Conservation (phyloP, 2,888 invertebrate genomes). For the Maniola hyperantus region DNA sequence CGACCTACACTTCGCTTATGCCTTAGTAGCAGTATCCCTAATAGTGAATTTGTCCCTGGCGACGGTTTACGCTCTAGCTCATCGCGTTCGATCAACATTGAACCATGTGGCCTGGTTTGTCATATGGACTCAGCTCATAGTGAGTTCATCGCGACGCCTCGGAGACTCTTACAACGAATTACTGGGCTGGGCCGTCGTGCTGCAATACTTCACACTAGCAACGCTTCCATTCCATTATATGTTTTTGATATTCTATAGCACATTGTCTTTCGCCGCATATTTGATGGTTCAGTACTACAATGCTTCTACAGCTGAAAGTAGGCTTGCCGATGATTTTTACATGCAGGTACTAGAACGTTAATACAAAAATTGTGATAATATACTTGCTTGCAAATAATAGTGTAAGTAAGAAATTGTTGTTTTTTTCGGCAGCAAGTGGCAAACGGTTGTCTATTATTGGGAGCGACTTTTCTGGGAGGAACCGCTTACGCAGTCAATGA, state of each 20-base stretch:
- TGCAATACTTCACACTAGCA: slow-evolving; percentile 89
- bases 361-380: neutral
- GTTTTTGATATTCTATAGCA: slow-evolving; percentile 60
- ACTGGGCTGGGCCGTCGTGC: slow-evolving; percentile 88
- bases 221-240: slow-evolving; percentile 85
- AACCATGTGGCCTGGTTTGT: slow-evolving; percentile 86
- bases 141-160: slow-evolving; percentile 72
- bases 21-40: slow-evolving; percentile 53
- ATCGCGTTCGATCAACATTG: slow-evolving; percentile 75
- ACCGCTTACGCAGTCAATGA: slow-evolving; percentile 87
- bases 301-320: slow-evolving; percentile 58
- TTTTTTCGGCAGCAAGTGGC: slow-evolving; percentile 84
- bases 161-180: slow-evolving; percentile 83
- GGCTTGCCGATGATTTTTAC: slow-evolving; percentile 63
- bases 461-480: slow-evolving; percentile 88
- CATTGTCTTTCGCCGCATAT: slow-evolving; percentile 58
- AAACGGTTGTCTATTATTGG: slow-evolving; percentile 86
- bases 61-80: slow-evolving; percentile 53
- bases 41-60: slow-evolving; percentile 55
- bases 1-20: slow-evolving; percentile 60
- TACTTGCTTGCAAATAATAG: neutral
- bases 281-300: slow-evolving; percentile 67
- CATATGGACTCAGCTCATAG: slow-evolving; percentile 71
- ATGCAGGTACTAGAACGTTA: slow-evolving; percentile 55
- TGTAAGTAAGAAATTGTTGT: slow-evolving; percentile 6